Conservation (phyloP, 2,113 vertebrate species). For the Arenaria interpres region DNA sequence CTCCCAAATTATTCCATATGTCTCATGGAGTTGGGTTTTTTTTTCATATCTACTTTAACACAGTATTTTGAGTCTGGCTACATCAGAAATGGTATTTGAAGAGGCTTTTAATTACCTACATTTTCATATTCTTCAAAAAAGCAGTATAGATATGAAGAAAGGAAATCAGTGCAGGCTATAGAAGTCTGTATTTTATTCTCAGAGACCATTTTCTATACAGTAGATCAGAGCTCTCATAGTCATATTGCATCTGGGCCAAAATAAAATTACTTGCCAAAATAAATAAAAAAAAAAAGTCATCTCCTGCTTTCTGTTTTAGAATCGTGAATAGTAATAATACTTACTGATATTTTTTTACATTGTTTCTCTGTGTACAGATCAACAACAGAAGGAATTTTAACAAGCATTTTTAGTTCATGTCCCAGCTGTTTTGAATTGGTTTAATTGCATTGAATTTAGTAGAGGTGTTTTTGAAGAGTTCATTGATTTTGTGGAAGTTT, state of each 20-base stretch:
- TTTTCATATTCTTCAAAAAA: background rate
- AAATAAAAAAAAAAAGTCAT: background rate
- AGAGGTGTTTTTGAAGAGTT: background rate
- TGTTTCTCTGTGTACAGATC: background rate
- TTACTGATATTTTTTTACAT: background rate
- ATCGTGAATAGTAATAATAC: background rate
- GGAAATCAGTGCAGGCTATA: background rate
- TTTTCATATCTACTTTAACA: background rate
- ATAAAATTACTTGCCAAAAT: background rate
- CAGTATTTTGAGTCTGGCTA: background rate
- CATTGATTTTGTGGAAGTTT: background rate
- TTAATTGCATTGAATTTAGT: background rate
- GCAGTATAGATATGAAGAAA: background rate
- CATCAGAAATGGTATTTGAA: background rate
- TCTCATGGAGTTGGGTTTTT: background rate
- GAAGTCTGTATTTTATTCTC: background rate
- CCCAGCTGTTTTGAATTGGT: background rate
- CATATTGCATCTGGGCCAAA: background rate
- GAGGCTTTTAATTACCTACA: background rate
- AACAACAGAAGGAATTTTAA: background rate
- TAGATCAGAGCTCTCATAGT: background rate
- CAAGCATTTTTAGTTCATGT: background rate
- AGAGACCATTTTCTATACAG: background rate
- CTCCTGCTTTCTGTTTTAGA: background rate
- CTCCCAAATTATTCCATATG: background rate